phyloP scores from a whole-genome alignment of 2,888 invertebrate species.

The Gari tellinella region DNA sequence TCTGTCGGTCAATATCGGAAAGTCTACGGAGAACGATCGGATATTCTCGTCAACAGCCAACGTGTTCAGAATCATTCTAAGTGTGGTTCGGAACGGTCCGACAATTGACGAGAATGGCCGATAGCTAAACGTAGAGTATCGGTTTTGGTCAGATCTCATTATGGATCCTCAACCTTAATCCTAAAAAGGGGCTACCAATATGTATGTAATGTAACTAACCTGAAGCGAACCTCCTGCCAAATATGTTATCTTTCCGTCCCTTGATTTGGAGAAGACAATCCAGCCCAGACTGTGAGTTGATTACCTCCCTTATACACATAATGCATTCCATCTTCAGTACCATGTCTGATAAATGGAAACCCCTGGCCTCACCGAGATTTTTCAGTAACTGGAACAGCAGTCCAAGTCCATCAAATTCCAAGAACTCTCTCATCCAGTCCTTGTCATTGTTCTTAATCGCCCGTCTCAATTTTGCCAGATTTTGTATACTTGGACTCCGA shows the following conservation, averaged over 20 bases:
- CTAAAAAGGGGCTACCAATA: neutral
- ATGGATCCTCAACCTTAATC: too few species aligned
- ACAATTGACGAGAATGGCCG: too few species aligned
- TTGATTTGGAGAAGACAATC: slow-evolving; percentile 82
- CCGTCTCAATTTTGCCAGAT: slow-evolving; percentile 72
- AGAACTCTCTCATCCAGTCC: slow-evolving; percentile 78
- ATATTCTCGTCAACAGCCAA: too few species aligned
- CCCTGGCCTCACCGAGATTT: slow-evolving; percentile 69
- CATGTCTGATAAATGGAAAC: slow-evolving; percentile 76
- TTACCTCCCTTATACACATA: slow-evolving; percentile 84
- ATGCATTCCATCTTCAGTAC: slow-evolving; percentile 84
- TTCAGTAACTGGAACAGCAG: slow-evolving; percentile 77
- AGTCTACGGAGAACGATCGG: too few species aligned
- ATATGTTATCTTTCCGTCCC: slow-evolving; percentile 75
- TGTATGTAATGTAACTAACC: slow-evolving; percentile 69
- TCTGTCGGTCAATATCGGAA: too few species aligned
- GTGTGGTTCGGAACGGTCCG: too few species aligned
- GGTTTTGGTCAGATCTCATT: too few species aligned
- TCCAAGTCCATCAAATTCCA: slow-evolving; percentile 79
- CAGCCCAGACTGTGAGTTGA: slow-evolving; percentile 85
- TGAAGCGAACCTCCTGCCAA: slow-evolving; percentile 77
- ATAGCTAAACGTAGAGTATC: too few species aligned
- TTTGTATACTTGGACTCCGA: slow-evolving; percentile 76
- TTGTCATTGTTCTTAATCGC: slow-evolving; percentile 75
- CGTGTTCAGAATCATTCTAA: too few species aligned